Percentiles rank a stretch among this genome's conserved stretches.
Conservation (phyloP, 2,797 vertebrate species). For the Ctenochaetus hawaiiensis region DNA sequence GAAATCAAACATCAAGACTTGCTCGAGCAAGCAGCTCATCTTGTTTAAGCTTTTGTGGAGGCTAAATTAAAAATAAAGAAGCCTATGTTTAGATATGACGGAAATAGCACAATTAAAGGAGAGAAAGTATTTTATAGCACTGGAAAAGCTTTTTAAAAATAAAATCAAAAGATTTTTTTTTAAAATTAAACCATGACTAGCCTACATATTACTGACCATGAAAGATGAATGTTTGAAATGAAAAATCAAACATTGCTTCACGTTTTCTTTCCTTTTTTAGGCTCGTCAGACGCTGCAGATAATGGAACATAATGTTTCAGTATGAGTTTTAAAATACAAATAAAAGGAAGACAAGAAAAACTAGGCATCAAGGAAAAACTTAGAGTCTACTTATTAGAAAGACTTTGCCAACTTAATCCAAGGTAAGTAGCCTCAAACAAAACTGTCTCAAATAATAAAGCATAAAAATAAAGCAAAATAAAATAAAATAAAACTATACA, state of each 20-base stretch:
- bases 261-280: too few relatives aligned
- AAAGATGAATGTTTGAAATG: not conserved
- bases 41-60: too few relatives aligned
- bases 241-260: not conserved
- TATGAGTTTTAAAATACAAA: too few relatives aligned
- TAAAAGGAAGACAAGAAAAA: too few relatives aligned
- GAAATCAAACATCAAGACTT: too few relatives aligned
- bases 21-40: too few relatives aligned
- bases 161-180: not conserved
- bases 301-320: too few relatives aligned
- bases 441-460: not conserved
- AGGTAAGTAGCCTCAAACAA: not conserved
- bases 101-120: not conserved
- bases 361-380: not conserved
- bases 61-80: too few relatives aligned
- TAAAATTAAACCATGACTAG: not conserved
- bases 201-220: too few relatives aligned
- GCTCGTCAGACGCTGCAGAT: too few relatives aligned
- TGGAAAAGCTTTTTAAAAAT: not conserved
- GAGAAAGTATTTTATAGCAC: not conserved
- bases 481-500: not conserved
- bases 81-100: not conserved
- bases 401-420: not conserved
- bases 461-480: not conserved
- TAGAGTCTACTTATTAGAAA: too few relatives aligned